These are phyloP conservation scores for Drosophila borealis DNA, from an alignment of 2,888 invertebrate genomes.

Conservation along the genomic window DNA sequence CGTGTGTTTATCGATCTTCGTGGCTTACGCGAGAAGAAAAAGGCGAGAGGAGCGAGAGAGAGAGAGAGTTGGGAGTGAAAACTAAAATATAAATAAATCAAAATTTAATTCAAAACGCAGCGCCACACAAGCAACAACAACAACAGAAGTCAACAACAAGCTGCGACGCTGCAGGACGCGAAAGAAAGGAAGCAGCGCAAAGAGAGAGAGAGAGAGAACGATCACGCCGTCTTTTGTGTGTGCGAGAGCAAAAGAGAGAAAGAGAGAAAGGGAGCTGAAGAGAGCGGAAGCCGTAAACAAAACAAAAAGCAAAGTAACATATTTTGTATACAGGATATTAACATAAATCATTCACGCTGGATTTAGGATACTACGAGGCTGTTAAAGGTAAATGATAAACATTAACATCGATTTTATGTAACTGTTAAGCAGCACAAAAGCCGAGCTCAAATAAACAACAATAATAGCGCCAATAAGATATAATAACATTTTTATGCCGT, in stretches of 20 bases:
- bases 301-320: conserved; percentile 34
- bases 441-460: conserved; percentile 23
- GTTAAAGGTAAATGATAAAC: conserved; percentile 82
- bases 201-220: conserved; percentile 13
- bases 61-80: conserved; percentile 48
- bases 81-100: conserved; percentile 54
- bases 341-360: conserved; percentile 84
- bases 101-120: conserved; percentile 55
- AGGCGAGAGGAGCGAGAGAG: conserved; percentile 26
- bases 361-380: conserved; percentile 85
- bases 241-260: conserved; percentile 23
- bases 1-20: conserved; percentile 69
- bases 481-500: conserved; percentile 52
- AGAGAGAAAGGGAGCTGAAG: conserved; percentile 13
- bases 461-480: conserved; percentile 18
- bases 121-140: conserved; percentile 36
- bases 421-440: conserved; percentile 14
- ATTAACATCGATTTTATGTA: conserved; percentile 15
- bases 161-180: conserved; percentile 25
- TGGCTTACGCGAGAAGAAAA: conserved; percentile 62
- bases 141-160: conserved; percentile 19
- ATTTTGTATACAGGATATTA: conserved; percentile 55
- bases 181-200: conserved; percentile 16
- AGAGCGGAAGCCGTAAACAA: conserved; percentile 44
- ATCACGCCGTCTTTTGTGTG: conserved; percentile 56